Base-by-base conservation (phyloP, 2,888 invertebrate species). In the Trissolcus japonicus region DNA sequence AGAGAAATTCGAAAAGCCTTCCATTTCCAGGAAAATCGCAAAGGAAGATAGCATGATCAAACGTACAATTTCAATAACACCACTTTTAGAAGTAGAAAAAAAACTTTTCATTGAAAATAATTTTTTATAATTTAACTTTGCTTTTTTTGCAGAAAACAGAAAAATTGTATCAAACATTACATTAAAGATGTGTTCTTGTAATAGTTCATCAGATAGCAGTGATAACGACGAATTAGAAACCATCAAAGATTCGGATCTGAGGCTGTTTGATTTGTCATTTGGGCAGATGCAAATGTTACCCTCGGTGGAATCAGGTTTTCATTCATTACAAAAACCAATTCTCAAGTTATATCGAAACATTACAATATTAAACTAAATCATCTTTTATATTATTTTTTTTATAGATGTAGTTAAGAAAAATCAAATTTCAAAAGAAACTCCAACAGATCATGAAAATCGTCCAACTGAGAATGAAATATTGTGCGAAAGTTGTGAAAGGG, bases 171-270 rank as follows among this genome's bases (percentile, higher is more conserved):
- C 48, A 61, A 51, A 50, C n/a, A 17, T 51, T n/a, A n/a, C 60
- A 50, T 19, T 54, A 25, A 40, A 41, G 13, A 53, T 46, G 16
- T 63, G 54, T 25, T 46, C 63, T 25, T 63, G 63, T 19, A 43
- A n/a, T 6, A 63, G 41, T 54, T 63, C 54, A 11, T 16, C 53
- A n/a, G 65, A 62, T n/a, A 53, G 16, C 14, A 53, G 62, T 41
- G 53, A 53, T 6, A n/a, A 41, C 21, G 50, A 41, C 21, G 50
- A 62, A 7, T 14, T 62, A 7, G 40, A 59, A 59, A 46, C 46
- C 2, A 25, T 48, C 14, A 25, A 59, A 17, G 21, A 59, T 14
- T 17, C 11, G 14, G 14, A 16, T 1, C 4, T 19, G 6, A 51
- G 19, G 14, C 1, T 11, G 21, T 14, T 35, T 11, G 9, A 35